Conservation (phyloP, 1,140 invertebrate species). For the Caenorhabditis remanei region DNA sequence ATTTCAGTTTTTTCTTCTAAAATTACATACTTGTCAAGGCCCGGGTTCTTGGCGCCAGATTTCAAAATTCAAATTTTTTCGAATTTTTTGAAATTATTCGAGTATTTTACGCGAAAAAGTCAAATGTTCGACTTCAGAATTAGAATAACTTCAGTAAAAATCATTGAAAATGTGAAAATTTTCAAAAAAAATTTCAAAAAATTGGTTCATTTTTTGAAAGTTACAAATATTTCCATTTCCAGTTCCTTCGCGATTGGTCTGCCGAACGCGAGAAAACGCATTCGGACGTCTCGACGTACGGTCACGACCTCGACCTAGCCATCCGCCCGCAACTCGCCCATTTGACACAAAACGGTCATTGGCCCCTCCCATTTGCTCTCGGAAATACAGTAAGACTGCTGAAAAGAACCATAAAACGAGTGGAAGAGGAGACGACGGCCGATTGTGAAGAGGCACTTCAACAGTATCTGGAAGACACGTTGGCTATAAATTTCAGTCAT, state of each 20-base stretch:
- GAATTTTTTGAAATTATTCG: no score
- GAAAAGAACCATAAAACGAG: conserved; percentile 30
- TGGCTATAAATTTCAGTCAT: conserved; percentile 14
- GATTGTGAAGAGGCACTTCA: conserved; percentile 18
- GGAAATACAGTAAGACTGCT: conserved; percentile 55
- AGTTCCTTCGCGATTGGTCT: conserved; percentile 45
- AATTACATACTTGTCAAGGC: no score
- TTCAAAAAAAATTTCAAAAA: no score
- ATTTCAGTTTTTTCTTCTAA: no score
- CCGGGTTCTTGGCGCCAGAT: no score
- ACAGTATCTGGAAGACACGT: conserved; percentile 1
- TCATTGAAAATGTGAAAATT: no score
- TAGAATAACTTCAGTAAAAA: no score
- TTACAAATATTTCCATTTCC: no score
- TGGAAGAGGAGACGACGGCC: not conserved
- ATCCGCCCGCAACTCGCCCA: conserved; percentile 26
- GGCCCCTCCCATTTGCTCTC: conserved; percentile 56
- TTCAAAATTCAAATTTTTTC: no score
- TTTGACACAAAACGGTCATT: conserved; percentile 45
- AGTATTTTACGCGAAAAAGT: no score
- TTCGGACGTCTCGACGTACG: not conserved
- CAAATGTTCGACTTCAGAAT: no score
- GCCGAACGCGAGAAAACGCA: conserved; percentile 26
- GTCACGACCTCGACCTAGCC: conserved; percentile 29
- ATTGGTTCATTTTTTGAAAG: no score